These are phyloP conservation scores for Tapera naevia DNA, from an alignment of 2,797 vertebrate species.

Conservation along the genomic window DNA sequence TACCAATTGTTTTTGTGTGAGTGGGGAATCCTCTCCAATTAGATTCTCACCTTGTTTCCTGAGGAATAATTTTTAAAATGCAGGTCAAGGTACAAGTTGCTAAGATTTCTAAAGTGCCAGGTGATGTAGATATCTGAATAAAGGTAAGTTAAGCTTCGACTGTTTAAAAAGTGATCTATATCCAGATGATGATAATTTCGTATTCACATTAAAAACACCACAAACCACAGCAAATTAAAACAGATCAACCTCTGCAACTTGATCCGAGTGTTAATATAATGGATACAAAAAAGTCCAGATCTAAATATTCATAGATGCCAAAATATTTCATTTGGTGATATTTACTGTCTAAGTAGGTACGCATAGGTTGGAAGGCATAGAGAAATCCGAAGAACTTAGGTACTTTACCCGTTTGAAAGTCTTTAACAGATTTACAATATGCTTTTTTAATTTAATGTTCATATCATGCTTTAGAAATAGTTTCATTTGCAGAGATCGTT, in stretches of 20 bases:
- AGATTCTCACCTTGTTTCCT: not conserved
- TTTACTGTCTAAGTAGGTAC: not conserved
- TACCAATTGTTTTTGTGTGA: not conserved
- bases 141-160: constrained; percentile 33
- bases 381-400: not conserved
- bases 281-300: not conserved
- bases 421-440: not conserved
- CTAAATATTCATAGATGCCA: not conserved
- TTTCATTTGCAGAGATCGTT: not conserved
- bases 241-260: not conserved
- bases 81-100: not conserved
- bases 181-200: not conserved
- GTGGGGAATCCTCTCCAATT: not conserved
- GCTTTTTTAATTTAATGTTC: not conserved
- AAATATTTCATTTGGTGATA: not conserved
- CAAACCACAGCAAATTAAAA: not conserved
- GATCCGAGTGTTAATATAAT: not conserved
- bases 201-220: not conserved
- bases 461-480: not conserved
- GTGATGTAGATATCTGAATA: not conserved
- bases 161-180: not conserved
- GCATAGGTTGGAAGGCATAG: not conserved
- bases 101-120: not conserved
- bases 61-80: not conserved
- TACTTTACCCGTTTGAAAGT: not conserved